phyloP scores from a whole-genome alignment of 2,113 vertebrate genomes.

The Murina feae region DNA sequence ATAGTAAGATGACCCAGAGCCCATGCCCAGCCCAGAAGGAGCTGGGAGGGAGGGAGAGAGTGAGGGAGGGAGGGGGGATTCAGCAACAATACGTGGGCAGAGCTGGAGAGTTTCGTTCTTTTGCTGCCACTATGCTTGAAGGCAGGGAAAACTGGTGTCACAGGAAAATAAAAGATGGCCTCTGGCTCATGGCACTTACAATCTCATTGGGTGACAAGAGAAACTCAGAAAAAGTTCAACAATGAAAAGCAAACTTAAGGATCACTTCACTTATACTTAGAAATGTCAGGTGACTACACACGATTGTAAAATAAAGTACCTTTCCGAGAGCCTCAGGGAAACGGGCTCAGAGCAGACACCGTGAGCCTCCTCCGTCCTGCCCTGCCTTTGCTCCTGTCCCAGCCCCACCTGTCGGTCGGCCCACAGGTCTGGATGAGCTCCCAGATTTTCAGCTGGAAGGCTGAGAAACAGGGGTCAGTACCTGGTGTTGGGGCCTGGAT shows the following conservation, averaged over 20 bases:
- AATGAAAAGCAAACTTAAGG: neutral
- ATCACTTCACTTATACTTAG: neutral
- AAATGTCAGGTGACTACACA: neutral
- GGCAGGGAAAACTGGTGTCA: neutral
- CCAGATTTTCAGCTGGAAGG: neutral
- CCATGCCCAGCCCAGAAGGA: neutral
- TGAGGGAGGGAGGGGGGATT: neutral
- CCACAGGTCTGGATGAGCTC: neutral
- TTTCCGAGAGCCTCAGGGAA: fast-evolving
- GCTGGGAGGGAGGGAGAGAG: fast-evolving
- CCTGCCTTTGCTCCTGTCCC: neutral
- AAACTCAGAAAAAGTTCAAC: neutral
- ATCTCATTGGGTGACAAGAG: neutral
- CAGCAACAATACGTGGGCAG: neutral
- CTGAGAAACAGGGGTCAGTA: neutral
- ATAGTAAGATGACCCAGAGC: neutral
- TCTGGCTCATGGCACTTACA: neutral
- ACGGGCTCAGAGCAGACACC: neutral
- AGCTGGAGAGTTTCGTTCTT: neutral
- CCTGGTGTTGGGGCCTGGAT: neutral
- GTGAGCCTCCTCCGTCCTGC: neutral
- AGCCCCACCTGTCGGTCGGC: neutral
- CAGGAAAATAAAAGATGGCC: neutral
- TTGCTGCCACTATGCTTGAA: neutral
- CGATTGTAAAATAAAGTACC: neutral